Base-by-base conservation (phyloP, 2,113 vertebrate genomes). In the Hyperoodon ampullatus region DNA sequence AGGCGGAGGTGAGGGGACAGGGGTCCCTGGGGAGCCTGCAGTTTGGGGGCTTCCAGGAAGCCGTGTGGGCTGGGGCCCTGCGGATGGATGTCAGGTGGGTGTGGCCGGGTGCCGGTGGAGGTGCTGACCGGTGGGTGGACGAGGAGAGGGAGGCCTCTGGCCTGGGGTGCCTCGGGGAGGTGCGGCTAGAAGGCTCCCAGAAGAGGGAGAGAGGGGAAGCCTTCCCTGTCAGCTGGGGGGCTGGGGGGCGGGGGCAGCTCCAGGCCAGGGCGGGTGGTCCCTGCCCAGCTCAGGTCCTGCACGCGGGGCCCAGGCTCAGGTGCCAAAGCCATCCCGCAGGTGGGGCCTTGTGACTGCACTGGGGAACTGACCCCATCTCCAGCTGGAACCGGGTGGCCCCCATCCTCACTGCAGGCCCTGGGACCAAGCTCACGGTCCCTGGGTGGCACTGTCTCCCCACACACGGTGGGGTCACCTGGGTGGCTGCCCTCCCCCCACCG, bases 311-410 rank as follows among this genome's bases (percentile, higher is more conserved):
- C 39, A 23, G 75, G 24, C 61, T 21, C 5, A 4, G 47, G 3
- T 42, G 5, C 50, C 26, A 44, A 8, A 42, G 60, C 47, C 71
- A 23, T 21, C 11, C 10, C 24, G 6, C 4, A 0, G 23, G 33
- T 21, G 7, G 21, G 6, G 60, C 9, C 23, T 14, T 0, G 0
- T 2, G 35, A 24, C 30, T 33, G 0, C 6, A 35, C 15, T 12
- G 0, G 3, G 42, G 24, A 70, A 7, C 33, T 4, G 5, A 18
- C 26, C 4, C 21, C 1, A 21, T 23, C 5, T 30, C 16, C 50
- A 24, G 53, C 53, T 35, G 53, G 74, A 50, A 60, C 30, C 18
- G 1, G 23, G 10, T 16, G 26, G 4, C 11, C 39, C 35, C 8
- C 12, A 12, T 61, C 61, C 74, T 80, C 6, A 15, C 50, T 55